These are phyloP conservation scores for Oxyruncus cristatus DNA, from an alignment of 2,113 vertebrate species.

Conservation along the genomic window DNA sequence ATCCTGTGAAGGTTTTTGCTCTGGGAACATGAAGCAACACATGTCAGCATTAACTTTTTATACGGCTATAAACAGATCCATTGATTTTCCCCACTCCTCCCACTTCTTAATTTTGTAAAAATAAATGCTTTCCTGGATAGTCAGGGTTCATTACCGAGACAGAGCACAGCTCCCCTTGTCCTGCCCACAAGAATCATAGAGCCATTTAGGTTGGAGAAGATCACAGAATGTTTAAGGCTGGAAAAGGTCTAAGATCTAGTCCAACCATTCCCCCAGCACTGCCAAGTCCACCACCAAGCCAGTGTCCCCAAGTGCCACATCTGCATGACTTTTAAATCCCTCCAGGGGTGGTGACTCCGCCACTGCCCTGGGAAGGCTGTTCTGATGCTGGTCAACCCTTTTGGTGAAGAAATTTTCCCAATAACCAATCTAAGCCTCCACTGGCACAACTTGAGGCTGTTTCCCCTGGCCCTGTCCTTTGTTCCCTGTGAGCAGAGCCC, in stretches of 20 bases:
- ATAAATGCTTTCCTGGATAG: slow-evolving; percentile 61
- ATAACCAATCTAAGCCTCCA: neutral
- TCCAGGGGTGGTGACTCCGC: fast-evolving
- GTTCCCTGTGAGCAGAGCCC: neutral
- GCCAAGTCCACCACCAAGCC: neutral
- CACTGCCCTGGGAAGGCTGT: neutral
- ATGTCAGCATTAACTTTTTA: slow-evolving; percentile 35
- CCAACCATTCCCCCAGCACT: neutral
- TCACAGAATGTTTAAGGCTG: neutral
- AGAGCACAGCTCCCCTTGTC: slow-evolving; percentile 20
- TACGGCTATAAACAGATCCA: slow-evolving; percentile 16
- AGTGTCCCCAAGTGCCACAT: neutral
- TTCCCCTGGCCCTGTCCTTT: neutral
- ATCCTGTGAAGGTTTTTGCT: neutral
- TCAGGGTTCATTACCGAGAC: slow-evolving; percentile 62
- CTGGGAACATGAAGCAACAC: slow-evolving; percentile 2
- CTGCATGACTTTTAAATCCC: neutral
- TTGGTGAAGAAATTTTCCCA: neutral
- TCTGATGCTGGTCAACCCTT: neutral
- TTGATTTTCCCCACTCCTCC: neutral
- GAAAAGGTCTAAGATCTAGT: neutral
- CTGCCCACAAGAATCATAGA: neutral
- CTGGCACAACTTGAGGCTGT: fast-evolving
- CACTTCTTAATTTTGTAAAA: slow-evolving; percentile 46
- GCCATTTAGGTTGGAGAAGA: neutral